These are phyloP conservation scores for Dryocosmus kuriphilus DNA, from an alignment of 2,888 invertebrate genomes.

Conservation along the genomic window DNA sequence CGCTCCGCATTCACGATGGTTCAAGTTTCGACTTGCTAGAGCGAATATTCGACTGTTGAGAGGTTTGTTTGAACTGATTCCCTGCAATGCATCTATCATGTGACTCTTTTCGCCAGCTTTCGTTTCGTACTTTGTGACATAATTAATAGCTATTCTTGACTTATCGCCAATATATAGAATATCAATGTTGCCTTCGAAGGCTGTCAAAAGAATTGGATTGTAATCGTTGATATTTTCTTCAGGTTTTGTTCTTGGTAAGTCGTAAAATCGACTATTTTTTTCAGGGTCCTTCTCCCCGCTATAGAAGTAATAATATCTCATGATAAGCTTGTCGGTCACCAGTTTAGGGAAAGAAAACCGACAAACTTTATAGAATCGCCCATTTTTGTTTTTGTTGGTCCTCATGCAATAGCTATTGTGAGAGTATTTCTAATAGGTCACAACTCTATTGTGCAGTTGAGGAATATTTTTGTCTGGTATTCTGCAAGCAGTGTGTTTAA, in stretches of 20 bases:
- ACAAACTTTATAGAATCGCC: slow-evolving; percentile 50
- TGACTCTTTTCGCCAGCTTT: slow-evolving; percentile 64
- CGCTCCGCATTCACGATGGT: slow-evolving; percentile 68
- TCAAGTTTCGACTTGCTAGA: slow-evolving; percentile 61
- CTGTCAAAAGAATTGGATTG: slow-evolving; percentile 58
- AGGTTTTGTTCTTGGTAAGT: slow-evolving; percentile 58
- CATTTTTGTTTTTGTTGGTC: slow-evolving; percentile 51
- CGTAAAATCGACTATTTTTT: slow-evolving; percentile 60
- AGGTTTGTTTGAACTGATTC: slow-evolving; percentile 64
- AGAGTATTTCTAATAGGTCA: slow-evolving; percentile 62
- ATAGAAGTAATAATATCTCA: slow-evolving; percentile 52
- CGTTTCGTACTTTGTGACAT: slow-evolving; percentile 63
- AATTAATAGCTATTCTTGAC: background rate
- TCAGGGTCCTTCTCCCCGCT: slow-evolving; percentile 60
- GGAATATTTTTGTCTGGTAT: slow-evolving; percentile 60
- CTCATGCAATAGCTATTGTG: slow-evolving; percentile 67
- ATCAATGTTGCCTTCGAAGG: slow-evolving; percentile 66
- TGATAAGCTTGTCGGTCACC: slow-evolving; percentile 48
- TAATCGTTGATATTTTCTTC: slow-evolving; percentile 55
- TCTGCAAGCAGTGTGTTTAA: slow-evolving; percentile 60
- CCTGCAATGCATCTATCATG: slow-evolving; percentile 56
- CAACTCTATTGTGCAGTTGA: slow-evolving; percentile 59
- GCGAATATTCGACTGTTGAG: slow-evolving; percentile 61
- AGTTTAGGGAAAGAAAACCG: slow-evolving; percentile 60
- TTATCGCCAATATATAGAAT: slow-evolving; percentile 63